Evolutionary conservation across 1,140 invertebrate species (phyloP), one percentile per base, ranked within the genome.

Genomic region (Venturia canescens): DNA sequence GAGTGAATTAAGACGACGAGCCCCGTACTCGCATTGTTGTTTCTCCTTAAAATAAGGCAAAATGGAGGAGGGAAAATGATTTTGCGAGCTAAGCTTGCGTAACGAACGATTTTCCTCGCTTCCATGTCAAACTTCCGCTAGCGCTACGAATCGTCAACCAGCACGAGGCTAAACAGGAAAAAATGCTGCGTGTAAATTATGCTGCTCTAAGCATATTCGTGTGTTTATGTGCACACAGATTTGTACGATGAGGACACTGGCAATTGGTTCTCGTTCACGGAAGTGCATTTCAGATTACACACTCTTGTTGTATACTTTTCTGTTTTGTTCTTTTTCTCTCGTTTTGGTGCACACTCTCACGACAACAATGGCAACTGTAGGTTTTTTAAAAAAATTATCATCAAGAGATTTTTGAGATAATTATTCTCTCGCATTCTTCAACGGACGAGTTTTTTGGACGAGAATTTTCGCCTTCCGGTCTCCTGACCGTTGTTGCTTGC

Each of bases 251-350:
- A n/a, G 50, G 50, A 53, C 50, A 53, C 50, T n/a, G 18, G 16
- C 50, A 53, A 53, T n/a, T 53, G 50, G n/a, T 53, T 53, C 50
- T 53, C 50, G 50, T 53, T 53, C 50, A 21, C 50, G 50, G 50
- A 53, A 53, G 50, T 53, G 50, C 50, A 53, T 53, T 53, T 53
- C 50, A 53, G 50, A 53, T 53, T 53, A 53, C n/a, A 21, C 18
- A 53, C n/a, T n/a, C n/a, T n/a, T n/a, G n/a, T n/a, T n/a, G 50
- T 53, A 53, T 53, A 0, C n/a, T 53, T 53, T 53, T 21, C n/a
- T 21, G 50, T 21, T n/a, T n/a, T n/a, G n/a, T n/a, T n/a, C n/a
- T n/a, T n/a, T n/a, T n/a, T n/a, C n/a, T n/a, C n/a, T n/a, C n/a
- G n/a, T n/a, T n/a, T n/a, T n/a, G n/a, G n/a, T 53, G n/a, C 7